Evolutionary conservation across 2,113 vertebrate species (phyloP).

Genomic region (Podarcis cretensis): DNA sequence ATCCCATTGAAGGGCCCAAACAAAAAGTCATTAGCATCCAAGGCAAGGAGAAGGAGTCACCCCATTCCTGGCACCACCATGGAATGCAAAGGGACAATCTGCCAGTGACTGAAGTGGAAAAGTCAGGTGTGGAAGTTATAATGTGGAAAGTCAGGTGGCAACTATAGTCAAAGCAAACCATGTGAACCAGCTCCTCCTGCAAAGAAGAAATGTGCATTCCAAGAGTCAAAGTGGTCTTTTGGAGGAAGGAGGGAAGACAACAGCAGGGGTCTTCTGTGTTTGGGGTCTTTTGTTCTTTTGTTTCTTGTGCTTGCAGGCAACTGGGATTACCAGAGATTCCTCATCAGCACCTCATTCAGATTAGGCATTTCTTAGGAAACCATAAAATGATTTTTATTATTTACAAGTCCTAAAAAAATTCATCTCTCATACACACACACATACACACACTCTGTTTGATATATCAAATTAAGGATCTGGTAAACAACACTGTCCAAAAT

Average conservation of each 20-base stretch:
- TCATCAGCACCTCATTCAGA: slow-evolving; percentile 64
- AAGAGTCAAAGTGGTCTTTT: not conserved
- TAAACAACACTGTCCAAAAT: slow-evolving; percentile 95
- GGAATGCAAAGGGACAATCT: not conserved
- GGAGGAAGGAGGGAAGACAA: not conserved
- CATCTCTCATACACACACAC: slow-evolving; percentile 70
- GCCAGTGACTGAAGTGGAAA: not conserved
- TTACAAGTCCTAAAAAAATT: slow-evolving; percentile 82
- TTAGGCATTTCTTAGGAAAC: slow-evolving; percentile 76
- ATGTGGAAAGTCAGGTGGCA: not conserved
- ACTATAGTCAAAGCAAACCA: not conserved
- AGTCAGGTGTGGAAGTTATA: too few relatives aligned
- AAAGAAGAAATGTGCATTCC: not conserved
- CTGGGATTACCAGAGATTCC: slow-evolving; percentile 35
- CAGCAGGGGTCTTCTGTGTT: not conserved
- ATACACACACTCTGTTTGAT: slow-evolving; percentile 58
- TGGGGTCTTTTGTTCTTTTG: not conserved
- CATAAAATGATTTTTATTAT: slow-evolving; percentile 92
- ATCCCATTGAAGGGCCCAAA: not conserved
- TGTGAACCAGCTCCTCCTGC: not conserved
- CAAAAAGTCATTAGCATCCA: not conserved
- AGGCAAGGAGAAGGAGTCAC: not conserved
- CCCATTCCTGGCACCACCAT: not conserved
- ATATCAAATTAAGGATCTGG: slow-evolving; percentile 91
- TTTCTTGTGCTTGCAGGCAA: not conserved